Base-by-base conservation (phyloP, 2,797 vertebrate species). In the Sebastes minor region DNA sequence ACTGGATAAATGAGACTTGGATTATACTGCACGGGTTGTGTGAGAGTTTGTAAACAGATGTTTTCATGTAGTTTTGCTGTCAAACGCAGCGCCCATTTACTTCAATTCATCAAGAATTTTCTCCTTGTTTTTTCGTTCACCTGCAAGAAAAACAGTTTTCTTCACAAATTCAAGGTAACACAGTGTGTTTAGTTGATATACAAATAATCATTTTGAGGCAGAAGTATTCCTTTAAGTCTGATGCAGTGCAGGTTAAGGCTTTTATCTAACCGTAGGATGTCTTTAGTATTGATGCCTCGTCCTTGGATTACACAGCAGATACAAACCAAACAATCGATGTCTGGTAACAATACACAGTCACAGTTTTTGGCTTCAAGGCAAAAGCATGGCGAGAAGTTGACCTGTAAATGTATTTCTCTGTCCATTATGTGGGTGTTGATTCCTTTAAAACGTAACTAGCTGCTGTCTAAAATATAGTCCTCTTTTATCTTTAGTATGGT, bases 261-360 rank as follows among this genome's bases (percentile, higher is more conserved):
- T 81, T 83, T 81, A 35, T 87, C 38, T 9, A n/a, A 18, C 38
- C 13, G 22, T 14, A 22, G 25, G 57, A 52, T 1, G 28, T 71
- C 78, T 84, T 87, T 32, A 62, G 72, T 83, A 88, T 91, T 38
- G 71, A 89, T 57, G 60, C 57, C 71, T 86, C 32, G n/a, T 80
- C 42, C 71, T 86, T 74, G 49, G 62, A 65, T 84, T 73, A 7
- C n/a, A 13, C 61, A 23, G 32, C 55, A 66, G 33, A 83, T 80
- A 35, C 28, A 46, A n/a, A 13, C 46, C 59, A 73, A 79, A 30
- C 69, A 6, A 57, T 79, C 67, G 0, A 71, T 78, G 74, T 49
- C 63, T 23, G 64, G 57, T 28, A 53, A n/a, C 55, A 23, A 30
- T 6, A 27, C 56, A 13, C 22, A 46, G 60, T 32, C 30, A 9